A percentile compares a stretch with the other conserved stretches of the same genome.
Evolutionary conservation across 2,888 invertebrate species (phyloP).

Genomic region (Invenusta paracnida): DNA sequence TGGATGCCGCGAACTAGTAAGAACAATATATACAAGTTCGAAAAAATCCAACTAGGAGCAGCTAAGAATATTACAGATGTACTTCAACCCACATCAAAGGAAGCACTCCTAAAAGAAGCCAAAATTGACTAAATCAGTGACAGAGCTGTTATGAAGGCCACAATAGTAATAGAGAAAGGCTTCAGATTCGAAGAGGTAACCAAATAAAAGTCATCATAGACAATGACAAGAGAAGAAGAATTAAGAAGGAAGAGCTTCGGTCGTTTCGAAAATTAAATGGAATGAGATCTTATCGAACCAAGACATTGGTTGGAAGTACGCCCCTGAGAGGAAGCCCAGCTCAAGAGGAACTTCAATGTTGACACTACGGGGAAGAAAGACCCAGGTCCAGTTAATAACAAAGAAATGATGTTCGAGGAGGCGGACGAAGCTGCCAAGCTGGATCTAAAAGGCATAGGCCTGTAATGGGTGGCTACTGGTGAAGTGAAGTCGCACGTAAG

Average conservation of each 20-base stretch:
- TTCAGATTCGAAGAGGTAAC: not conserved
- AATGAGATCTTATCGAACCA: not conserved
- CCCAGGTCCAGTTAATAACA: not conserved
- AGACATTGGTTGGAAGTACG: not conserved
- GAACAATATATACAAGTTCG: not conserved
- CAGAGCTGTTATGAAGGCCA: not conserved
- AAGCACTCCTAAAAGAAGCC: not conserved
- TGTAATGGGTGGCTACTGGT: too few relatives aligned
- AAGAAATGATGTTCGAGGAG: not conserved
- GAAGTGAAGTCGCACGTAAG: too few relatives aligned
- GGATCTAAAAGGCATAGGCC: too few relatives aligned
- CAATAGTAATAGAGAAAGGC: not conserved
- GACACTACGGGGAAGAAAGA: not conserved
- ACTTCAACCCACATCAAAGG: not conserved
- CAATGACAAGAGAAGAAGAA: too few relatives aligned
- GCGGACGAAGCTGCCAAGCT: too few relatives aligned
- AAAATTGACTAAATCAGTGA: not conserved
- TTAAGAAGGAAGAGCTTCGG: not conserved
- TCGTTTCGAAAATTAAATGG: not conserved
- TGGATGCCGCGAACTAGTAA: not conserved
- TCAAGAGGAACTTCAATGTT: not conserved
- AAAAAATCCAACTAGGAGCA: not conserved
- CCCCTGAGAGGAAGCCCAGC: not conserved
- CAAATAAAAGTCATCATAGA: not conserved
- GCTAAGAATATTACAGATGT: not conserved